These are phyloP conservation scores for Caenorhabditis sp. DNA, from an alignment of 2,888 invertebrate genomes.

Conservation along the genomic window DNA sequence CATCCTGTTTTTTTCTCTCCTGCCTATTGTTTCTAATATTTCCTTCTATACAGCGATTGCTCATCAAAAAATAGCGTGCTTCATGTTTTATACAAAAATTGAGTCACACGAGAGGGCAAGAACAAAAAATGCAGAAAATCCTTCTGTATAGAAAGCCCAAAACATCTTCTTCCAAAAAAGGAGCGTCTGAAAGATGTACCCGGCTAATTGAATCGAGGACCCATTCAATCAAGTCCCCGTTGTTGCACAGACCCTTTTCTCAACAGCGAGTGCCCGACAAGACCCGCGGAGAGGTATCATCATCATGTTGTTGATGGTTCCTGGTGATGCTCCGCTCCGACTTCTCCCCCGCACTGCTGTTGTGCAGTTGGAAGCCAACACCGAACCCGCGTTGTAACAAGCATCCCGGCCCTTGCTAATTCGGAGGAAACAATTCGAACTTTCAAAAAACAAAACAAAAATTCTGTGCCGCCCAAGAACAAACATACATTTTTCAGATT, in stretches of 20 bases:
- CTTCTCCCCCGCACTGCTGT: slow-evolving; percentile 57
- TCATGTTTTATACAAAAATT: slow-evolving; percentile 36
- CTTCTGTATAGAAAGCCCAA: neutral
- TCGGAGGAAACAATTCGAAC: slow-evolving; percentile 60
- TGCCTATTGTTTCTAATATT: slow-evolving; percentile 40
- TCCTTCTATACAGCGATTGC: slow-evolving; percentile 47
- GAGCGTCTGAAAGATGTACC: slow-evolving; percentile 8
- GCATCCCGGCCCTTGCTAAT: slow-evolving; percentile 40
- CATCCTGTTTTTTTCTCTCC: slow-evolving; percentile 31
- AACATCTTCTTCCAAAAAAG: slow-evolving; percentile 9
- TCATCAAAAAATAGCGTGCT: slow-evolving; percentile 42
- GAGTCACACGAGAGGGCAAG: slow-evolving; percentile 22
- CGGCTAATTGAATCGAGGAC: slow-evolving; percentile 53
- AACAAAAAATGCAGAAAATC: slow-evolving; percentile 23
- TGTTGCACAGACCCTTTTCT: neutral
- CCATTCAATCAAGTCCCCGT: slow-evolving; percentile 46
- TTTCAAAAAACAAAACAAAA: slow-evolving; percentile 50
- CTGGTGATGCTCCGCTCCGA: slow-evolving; percentile 45
- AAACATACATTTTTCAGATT: neutral
- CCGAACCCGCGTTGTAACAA: slow-evolving; percentile 44
- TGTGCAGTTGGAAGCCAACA: slow-evolving; percentile 50
- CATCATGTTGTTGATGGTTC: slow-evolving; percentile 60
- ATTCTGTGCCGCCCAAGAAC: neutral
- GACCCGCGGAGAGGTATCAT: slow-evolving; percentile 41
- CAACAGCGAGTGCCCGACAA: slow-evolving; percentile 1